Evolutionary conservation across 2,797 vertebrate genomes (phyloP).

Genomic region (Onychomys torridus): DNA sequence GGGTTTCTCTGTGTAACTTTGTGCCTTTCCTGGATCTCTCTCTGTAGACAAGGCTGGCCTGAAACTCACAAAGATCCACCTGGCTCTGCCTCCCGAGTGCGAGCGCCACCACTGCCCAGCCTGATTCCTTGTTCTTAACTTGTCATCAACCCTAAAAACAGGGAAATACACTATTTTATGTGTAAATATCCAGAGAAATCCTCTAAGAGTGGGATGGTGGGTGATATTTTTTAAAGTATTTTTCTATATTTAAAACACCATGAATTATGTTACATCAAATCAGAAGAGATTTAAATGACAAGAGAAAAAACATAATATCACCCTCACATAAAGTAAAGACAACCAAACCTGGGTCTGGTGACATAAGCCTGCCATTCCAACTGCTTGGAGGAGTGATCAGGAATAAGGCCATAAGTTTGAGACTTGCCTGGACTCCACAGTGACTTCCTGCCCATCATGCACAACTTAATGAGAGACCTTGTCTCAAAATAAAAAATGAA

Average conservation of each 20-base stretch:
- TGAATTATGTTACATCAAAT: conserved; percentile 33
- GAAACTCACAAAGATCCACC: no score
- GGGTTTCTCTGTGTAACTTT: no score
- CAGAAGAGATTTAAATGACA: conserved; percentile 60
- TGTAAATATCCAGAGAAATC: conserved; percentile 36
- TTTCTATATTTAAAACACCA: conserved; percentile 32
- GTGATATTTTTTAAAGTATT: conserved; percentile 6
- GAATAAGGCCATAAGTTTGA: background rate
- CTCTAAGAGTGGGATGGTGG: background rate
- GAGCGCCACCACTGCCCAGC: no score
- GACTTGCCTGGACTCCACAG: background rate
- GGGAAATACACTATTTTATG: conserved; percentile 47
- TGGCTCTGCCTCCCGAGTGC: no score
- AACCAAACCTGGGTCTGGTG: background rate
- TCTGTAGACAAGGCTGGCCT: no score
- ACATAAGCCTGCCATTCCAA: background rate
- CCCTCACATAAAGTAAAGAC: background rate
- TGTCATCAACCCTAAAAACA: conserved; percentile 9
- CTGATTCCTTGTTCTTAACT: background rate
- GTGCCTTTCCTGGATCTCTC: no score
- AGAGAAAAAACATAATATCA: background rate
- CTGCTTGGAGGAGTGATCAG: background rate
- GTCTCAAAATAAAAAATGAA: background rate
- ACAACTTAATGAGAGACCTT: background rate
- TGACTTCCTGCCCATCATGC: background rate